These are phyloP conservation scores for Tauraco erythrolophus DNA, from an alignment of 2,113 vertebrate species.

Conservation along the genomic window DNA sequence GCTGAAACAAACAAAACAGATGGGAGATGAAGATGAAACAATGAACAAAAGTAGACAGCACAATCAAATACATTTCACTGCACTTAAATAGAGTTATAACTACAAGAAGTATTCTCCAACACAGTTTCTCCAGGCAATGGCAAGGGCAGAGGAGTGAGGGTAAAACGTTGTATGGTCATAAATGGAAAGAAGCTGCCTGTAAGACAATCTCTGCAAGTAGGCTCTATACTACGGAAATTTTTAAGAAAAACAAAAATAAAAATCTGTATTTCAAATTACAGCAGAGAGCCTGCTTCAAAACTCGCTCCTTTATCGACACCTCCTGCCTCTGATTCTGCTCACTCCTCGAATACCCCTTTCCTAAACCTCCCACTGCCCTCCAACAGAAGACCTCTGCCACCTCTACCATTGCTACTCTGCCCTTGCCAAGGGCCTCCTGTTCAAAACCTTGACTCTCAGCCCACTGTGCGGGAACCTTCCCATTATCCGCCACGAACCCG, in stretches of 20 bases:
- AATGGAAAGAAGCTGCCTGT: neutral
- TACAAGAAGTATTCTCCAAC: neutral
- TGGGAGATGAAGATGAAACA: neutral
- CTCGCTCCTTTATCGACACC: neutral
- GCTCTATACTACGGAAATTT: neutral
- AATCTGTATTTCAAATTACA: neutral
- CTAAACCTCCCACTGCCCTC: neutral
- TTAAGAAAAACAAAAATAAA: neutral
- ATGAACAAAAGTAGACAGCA: neutral
- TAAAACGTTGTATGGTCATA: neutral
- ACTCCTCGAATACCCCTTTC: neutral
- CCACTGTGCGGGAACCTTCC: neutral
- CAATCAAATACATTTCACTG: neutral
- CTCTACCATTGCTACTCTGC: neutral
- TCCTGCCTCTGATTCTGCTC: neutral
- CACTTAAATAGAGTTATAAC: neutral
- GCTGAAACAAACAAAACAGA: neutral
- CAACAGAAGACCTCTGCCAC: neutral
- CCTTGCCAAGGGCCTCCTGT: neutral
- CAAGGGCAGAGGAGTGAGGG: neutral
- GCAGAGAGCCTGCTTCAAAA: neutral
- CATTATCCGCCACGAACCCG: neutral
- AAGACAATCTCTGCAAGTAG: neutral
- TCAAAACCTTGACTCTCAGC: neutral
- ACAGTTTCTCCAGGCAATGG: neutral